Evolutionary conservation across 2,113 vertebrate genomes (phyloP).

Genomic region (Columba janthina): DNA sequence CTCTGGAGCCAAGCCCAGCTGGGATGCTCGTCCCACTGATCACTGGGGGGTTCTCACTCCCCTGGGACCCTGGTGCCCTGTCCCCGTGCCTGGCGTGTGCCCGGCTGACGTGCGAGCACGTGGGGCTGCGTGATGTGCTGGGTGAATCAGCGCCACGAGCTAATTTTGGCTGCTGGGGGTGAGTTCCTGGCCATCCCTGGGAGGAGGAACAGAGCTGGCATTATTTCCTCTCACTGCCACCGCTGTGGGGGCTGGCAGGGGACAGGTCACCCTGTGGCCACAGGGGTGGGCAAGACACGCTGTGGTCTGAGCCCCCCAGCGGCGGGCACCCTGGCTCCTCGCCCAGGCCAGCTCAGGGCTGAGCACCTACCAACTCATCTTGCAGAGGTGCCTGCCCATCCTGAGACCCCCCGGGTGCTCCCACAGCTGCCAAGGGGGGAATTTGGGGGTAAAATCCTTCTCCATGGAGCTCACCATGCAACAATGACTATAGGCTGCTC

Average conservation of each 20-base stretch:
- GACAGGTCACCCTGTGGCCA: not conserved
- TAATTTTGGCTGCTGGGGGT: slow-evolving; percentile 32
- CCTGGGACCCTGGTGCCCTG: not conserved
- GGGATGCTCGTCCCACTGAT: not conserved
- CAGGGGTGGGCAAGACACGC: accelerated
- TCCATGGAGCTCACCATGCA: not conserved
- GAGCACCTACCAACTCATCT: not conserved
- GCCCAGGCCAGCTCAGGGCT: not conserved
- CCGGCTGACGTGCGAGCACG: not conserved
- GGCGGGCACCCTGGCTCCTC: not conserved
- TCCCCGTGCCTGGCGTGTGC: not conserved
- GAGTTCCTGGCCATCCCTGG: not conserved
- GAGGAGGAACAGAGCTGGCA: not conserved
- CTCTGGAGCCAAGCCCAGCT: not conserved
- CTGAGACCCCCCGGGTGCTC: not conserved
- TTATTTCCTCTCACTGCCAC: not conserved
- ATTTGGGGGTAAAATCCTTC: not conserved
- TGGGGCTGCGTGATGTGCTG: not conserved
- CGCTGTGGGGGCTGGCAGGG: not conserved
- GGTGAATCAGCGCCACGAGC: not conserved
- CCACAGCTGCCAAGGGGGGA: not conserved
- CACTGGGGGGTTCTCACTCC: not conserved
- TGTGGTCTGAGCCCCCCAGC: not conserved
- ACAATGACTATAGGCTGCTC: not conserved
- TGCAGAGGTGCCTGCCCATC: not conserved